Percentiles rank a stretch among this genome's conserved stretches.
phyloP scores from a whole-genome alignment of 2,797 vertebrate genomes.

The Chiloscyllium punctatum region DNA sequence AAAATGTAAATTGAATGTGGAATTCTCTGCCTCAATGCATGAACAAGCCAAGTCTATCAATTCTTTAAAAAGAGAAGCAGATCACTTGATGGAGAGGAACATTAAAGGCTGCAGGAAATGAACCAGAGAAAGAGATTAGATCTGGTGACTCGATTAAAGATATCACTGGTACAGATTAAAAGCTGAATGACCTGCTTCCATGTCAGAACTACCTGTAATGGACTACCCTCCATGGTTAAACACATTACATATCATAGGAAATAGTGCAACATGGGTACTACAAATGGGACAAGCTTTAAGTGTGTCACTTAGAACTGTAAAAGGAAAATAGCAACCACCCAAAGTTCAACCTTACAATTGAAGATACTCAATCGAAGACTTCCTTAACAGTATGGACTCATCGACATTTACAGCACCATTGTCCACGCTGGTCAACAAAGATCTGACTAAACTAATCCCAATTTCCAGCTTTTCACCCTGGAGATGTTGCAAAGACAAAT shows the following conservation, averaged over 20 bases:
- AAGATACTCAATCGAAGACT: not conserved
- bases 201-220: too few species aligned
- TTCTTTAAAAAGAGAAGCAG: not conserved
- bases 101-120: not conserved
- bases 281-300: not conserved
- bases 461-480: too few species aligned
- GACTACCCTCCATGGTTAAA: not conserved
- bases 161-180: not conserved
- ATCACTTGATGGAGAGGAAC: not conserved
- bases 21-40: not conserved
- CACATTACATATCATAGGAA: not conserved
- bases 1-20: not conserved
- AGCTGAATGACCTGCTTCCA: not conserved
- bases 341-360: not conserved
- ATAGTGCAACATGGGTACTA: too few species aligned
- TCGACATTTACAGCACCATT: too few species aligned
- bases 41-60: too few species aligned
- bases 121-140: not conserved
- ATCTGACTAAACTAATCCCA: too few species aligned
- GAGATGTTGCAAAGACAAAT: too few species aligned
- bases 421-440: too few species aligned
- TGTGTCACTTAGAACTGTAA: not conserved
- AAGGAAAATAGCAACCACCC: not conserved
- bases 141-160: not conserved
- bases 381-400: too few species aligned